phyloP scores from a whole-genome alignment of 2,113 vertebrate species.

The Holacanthus passer region DNA sequence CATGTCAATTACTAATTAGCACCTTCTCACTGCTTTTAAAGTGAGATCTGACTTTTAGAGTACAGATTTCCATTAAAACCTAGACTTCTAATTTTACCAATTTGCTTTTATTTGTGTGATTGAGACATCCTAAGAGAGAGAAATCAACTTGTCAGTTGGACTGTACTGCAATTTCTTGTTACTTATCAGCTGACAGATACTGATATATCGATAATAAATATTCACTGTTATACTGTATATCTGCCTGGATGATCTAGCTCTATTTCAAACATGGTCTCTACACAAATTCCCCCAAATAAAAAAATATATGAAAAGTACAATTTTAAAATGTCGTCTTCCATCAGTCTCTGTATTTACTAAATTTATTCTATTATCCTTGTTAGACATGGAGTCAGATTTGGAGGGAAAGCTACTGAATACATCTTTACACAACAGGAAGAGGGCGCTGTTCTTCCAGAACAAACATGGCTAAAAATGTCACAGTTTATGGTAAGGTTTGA shows the following conservation, averaged over 20 bases:
- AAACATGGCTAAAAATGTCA: neutral
- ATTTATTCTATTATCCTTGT: neutral
- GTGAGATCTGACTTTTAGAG: neutral
- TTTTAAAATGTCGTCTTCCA: too few relatives aligned
- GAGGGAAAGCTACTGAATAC: neutral
- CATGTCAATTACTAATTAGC: neutral
- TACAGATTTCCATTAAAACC: too few relatives aligned
- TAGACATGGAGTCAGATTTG: neutral
- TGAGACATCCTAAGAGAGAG: neutral
- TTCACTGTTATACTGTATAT: too few relatives aligned
- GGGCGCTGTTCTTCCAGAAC: neutral
- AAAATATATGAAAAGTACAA: too few relatives aligned
- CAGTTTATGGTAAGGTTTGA: neutral
- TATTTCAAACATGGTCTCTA: too few relatives aligned
- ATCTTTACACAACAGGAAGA: neutral
- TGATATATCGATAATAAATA: neutral
- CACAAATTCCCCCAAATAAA: too few relatives aligned
- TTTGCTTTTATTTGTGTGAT: neutral
- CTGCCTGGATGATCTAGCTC: too few relatives aligned
- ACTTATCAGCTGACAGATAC: neutral
- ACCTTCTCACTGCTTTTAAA: neutral
- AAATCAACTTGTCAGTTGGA: neutral
- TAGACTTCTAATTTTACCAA: neutral
- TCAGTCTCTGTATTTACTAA: neutral
- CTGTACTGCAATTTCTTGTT: neutral